These are phyloP conservation scores for Brenthis hecate DNA, from an alignment of 2,888 invertebrate species.

Conservation along the genomic window DNA sequence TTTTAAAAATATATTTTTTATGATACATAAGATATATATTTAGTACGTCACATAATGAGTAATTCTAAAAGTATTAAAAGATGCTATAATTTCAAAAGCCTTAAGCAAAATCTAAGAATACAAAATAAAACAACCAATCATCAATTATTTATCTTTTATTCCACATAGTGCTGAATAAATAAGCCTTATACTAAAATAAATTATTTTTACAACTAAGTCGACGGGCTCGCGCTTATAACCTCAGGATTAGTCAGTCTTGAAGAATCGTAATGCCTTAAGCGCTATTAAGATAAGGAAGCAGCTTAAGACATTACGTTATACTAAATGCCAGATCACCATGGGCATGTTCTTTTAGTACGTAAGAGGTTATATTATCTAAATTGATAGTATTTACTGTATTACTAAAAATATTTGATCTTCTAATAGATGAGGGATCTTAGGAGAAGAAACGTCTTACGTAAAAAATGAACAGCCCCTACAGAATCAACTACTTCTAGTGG, in stretches of 20 bases:
- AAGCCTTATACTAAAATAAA: conserved; percentile 69
- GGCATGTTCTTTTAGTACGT: conserved; percentile 23
- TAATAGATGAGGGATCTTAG: neutral
- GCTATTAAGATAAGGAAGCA: conserved; percentile 55
- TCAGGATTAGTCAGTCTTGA: conserved; percentile 69
- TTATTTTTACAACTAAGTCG: conserved; percentile 67
- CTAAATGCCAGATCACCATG: conserved; percentile 80
- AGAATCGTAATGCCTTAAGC: conserved; percentile 59
- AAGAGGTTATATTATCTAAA: neutral
- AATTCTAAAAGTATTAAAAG: too few relatives aligned
- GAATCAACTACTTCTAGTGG: conserved; percentile 54
- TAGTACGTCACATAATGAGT: too few relatives aligned
- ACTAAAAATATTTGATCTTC: too few relatives aligned
- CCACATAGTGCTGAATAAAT: conserved; percentile 73
- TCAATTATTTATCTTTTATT: conserved; percentile 37
- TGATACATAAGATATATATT: too few relatives aligned
- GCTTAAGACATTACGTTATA: conserved; percentile 68
- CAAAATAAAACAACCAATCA: conserved; percentile 23
- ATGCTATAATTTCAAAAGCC: too few relatives aligned
- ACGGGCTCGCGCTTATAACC: conserved; percentile 73
- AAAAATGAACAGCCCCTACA: conserved; percentile 30
- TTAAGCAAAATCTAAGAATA: neutral
- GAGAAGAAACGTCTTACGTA: conserved; percentile 11
- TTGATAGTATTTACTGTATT: too few relatives aligned
- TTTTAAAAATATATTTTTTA: too few relatives aligned